Percentiles rank a stretch among this genome's conserved stretches.
These are phyloP conservation scores for Riparia riparia DNA, from an alignment of 2,113 vertebrate species.

Conservation along the genomic window DNA sequence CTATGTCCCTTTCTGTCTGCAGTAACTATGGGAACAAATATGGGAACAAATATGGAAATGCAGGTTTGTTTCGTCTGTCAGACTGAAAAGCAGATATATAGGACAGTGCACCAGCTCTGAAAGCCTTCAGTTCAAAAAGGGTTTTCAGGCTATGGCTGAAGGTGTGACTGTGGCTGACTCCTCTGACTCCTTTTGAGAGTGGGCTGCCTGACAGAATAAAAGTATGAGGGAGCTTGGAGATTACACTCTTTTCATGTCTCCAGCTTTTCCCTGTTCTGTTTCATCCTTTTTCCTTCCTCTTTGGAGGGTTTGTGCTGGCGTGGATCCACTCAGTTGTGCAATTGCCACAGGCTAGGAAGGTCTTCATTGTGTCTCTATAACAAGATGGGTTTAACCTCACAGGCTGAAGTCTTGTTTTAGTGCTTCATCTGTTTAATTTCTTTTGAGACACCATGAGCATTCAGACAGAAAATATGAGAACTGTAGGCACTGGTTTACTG, in stretches of 20 bases:
- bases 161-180: neutral
- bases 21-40: neutral
- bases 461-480: neutral
- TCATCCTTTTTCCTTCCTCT: neutral
- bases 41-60: conserved; percentile 15
- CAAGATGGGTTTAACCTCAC: neutral
- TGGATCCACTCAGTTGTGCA: neutral
- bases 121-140: conserved; percentile 39
- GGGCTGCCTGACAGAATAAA: neutral
- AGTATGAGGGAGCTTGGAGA: neutral
- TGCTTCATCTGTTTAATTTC: neutral
- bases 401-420: neutral
- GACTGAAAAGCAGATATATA: neutral
- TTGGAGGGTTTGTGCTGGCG: neutral
- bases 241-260: neutral
- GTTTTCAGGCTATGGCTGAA: conserved; percentile 31
- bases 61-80: conserved; percentile 20
- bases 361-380: neutral
- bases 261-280: neutral
- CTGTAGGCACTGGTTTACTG: neutral
- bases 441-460: neutral
- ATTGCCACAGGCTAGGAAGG: neutral
- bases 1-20: neutral
- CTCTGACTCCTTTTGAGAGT: conserved; percentile 11
- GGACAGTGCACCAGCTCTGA: neutral